Evolutionary conservation across 1,140 invertebrate genomes (phyloP), one percentile per base, ranked within the genome.

Genomic region (Propsilocerus akamusi): DNA sequence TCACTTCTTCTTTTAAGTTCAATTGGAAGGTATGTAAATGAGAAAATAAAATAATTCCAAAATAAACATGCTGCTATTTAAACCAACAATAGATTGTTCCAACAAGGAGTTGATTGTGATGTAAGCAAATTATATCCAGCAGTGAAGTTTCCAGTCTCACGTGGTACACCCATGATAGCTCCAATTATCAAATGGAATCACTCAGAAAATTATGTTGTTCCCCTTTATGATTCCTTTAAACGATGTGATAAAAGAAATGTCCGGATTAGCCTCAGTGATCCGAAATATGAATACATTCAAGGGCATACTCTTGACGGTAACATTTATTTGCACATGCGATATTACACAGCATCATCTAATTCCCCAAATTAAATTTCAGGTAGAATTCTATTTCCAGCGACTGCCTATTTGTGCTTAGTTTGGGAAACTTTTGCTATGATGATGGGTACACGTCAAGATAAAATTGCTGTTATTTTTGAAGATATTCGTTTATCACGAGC

Each of bases 161-260:
- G 74, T 48, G 77, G 79, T 22, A 88, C 84, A 0, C 76, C 80
- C 1, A 80, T 81, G 73, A 66, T 88, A 26, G 70, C 76, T 1
- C 73, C 83, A n/a, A 58, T n/a, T n/a, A 86, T n/a, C n/a, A n/a
- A n/a, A n/a, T n/a, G n/a, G n/a, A n/a, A n/a, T n/a, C n/a, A n/a
- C n/a, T n/a, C n/a, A 1, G 71, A 86, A 3, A 75, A 77, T 55
- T 96, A 91, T 91, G 86, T 94, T 57, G 91, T 96, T 62, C 74
- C 74, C 3, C 77, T 84, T 49, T 73, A 77, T 52, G 80, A 72
- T 75, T 72, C 55, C 60, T 63, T 60, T 25, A 46, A 25, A 2
- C 26, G 46, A 8, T 28, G 50, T 6, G 56, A 57, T 26, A 51
- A 50, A 2, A 32, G 26, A 46, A 50, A 52, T 22, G 50, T n/a